phyloP scores from a whole-genome alignment of 2,797 vertebrate genomes.

The Pseudochromis fuscus region DNA sequence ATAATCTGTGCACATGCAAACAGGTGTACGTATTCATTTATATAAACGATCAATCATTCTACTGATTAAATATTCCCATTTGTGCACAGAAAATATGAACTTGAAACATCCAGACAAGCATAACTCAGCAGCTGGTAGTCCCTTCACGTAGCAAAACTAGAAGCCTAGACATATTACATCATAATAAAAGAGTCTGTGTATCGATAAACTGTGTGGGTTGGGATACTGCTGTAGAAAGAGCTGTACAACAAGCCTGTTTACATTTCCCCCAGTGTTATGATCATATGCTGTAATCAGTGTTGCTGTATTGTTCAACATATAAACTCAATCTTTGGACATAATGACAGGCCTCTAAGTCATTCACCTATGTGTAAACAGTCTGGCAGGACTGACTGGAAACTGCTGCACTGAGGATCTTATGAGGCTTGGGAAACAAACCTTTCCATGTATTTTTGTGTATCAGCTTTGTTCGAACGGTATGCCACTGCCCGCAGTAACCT shows the following conservation, averaged over 20 bases:
- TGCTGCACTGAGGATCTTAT: slow-evolving; percentile 25
- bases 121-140: too few species aligned
- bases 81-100: not conserved
- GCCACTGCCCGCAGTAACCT: slow-evolving; percentile 41
- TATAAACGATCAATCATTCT: not conserved
- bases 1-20: slow-evolving; percentile 11
- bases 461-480: slow-evolving; percentile 58
- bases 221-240: not conserved
- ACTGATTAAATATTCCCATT: not conserved
- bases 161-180: too few species aligned
- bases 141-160: too few species aligned
- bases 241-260: not conserved
- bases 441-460: slow-evolving; percentile 59
- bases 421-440: slow-evolving; percentile 49
- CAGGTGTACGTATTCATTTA: not conserved
- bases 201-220: not conserved
- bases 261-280: slow-evolving; percentile 15
- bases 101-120: not conserved
- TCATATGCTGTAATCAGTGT: slow-evolving; percentile 10
- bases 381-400: slow-evolving; percentile 45
- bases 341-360: slow-evolving; percentile 45
- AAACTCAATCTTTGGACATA: slow-evolving; percentile 53
- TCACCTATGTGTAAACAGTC: slow-evolving; percentile 58
- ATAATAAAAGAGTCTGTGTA: not conserved
- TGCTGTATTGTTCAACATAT: slow-evolving; percentile 47